Evolutionary conservation across 2,888 invertebrate genomes (phyloP).

Genomic region (Protophormia terraenovae): DNA sequence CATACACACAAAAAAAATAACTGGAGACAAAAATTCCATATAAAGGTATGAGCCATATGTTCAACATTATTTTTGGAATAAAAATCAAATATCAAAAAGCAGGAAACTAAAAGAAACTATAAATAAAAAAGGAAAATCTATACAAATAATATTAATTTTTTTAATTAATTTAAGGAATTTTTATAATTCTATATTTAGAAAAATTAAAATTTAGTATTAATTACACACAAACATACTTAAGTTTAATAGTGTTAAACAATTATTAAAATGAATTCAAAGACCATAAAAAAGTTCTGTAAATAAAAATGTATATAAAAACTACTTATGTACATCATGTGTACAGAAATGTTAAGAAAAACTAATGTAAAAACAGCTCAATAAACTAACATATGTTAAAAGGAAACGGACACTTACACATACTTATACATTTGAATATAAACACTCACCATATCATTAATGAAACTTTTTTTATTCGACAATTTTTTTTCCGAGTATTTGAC

Average conservation of each 20-base stretch:
- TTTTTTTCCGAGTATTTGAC: constrained; percentile 10
- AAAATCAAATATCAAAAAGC: background rate
- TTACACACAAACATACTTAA: too few species aligned
- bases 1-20: background rate
- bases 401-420: background rate
- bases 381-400: constrained; percentile 43
- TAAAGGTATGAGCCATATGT: constrained; percentile 31
- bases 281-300: too few species aligned
- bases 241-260: too few species aligned
- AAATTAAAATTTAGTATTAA: too few species aligned
- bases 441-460: background rate
- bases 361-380: background rate
- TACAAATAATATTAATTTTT: too few species aligned
- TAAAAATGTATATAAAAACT: background rate
- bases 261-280: background rate
- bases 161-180: too few species aligned
- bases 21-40: background rate
- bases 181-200: too few species aligned
- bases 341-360: background rate
- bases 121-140: too few species aligned
- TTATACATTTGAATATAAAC: background rate
- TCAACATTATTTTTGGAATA: constrained; percentile 2
- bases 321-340: background rate
- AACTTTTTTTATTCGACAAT: background rate
- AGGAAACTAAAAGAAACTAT: background rate